Conservation (phyloP, 2,797 vertebrate species). For the Mico argentatus region DNA sequence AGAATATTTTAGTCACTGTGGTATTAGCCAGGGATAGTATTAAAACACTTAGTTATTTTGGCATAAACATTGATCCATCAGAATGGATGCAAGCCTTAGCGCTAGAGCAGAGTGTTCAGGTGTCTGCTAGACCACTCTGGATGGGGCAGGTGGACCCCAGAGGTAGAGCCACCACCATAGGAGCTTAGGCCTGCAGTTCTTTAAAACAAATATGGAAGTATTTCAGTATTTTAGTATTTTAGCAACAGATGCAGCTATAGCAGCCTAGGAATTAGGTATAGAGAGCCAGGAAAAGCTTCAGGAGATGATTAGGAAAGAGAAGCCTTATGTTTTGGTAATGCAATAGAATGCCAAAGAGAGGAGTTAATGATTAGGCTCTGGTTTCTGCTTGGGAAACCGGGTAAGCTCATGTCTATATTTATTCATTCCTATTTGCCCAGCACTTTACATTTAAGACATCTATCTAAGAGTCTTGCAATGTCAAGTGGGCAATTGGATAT, state of each 20-base stretch:
- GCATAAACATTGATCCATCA: neutral
- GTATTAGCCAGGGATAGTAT: neutral
- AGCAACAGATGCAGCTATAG: neutral
- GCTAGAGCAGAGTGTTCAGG: neutral
- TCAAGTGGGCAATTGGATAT: neutral
- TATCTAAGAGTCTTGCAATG: neutral
- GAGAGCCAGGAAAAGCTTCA: neutral
- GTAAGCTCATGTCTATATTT: constrained; percentile 35
- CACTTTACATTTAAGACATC: neutral
- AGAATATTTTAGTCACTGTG: neutral
- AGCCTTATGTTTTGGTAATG: neutral
- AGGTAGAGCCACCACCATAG: neutral
- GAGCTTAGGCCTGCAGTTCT: neutral
- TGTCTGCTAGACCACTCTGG: neutral
- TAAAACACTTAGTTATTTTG: constrained; percentile 23
- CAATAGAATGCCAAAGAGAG: neutral
- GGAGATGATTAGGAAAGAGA: constrained; percentile 34
- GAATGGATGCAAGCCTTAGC: neutral
- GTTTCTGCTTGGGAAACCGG: constrained; percentile 24
- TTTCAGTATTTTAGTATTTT: constrained; percentile 20
- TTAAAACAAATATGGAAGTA: neutral
- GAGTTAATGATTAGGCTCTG: neutral
- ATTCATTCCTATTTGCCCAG: constrained; percentile 24
- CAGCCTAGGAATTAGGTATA: neutral
- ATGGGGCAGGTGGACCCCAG: neutral